These are phyloP conservation scores for Panthera uncia DNA, from an alignment of 2,113 vertebrate species.

Conservation along the genomic window DNA sequence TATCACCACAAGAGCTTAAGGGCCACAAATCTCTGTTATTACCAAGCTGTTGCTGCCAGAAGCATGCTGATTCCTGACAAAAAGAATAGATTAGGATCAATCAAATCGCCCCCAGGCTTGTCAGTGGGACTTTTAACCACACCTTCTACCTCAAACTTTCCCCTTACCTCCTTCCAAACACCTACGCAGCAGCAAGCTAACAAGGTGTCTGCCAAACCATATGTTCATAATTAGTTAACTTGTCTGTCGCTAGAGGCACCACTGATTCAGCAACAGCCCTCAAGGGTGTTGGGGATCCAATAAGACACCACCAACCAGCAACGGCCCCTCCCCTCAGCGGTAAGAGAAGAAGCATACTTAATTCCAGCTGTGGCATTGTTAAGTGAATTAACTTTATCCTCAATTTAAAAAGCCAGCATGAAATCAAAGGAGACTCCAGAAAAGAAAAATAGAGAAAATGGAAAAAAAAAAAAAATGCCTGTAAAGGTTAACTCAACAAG, in stretches of 20 bases:
- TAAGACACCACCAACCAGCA: slow-evolving; percentile 75
- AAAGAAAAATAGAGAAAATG: slow-evolving; percentile 78
- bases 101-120: slow-evolving; percentile 85
- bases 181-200: slow-evolving; percentile 84
- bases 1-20: slow-evolving; percentile 88
- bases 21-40: slow-evolving; percentile 88
- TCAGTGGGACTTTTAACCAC: slow-evolving; percentile 87
- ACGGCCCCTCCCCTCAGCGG: slow-evolving; percentile 76
- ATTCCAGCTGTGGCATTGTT: slow-evolving; percentile 90
- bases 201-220: slow-evolving; percentile 88
- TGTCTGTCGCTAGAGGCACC: slow-evolving; percentile 83
- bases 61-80: slow-evolving; percentile 86
- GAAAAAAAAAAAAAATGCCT: slow-evolving; percentile 73
- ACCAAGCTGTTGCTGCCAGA: slow-evolving; percentile 90
- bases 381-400: slow-evolving; percentile 87
- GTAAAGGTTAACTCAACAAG: slow-evolving; percentile 77
- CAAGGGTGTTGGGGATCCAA: slow-evolving; percentile 83
- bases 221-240: slow-evolving; percentile 89
- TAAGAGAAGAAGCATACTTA: slow-evolving; percentile 80
- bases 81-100: slow-evolving; percentile 90
- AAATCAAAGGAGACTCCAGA: slow-evolving; percentile 86
- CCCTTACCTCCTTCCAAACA: slow-evolving; percentile 82
- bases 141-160: slow-evolving; percentile 86
- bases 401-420: slow-evolving; percentile 92
- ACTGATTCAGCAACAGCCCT: slow-evolving; percentile 81